Base-by-base conservation (phyloP, 2,888 invertebrate genomes). In the Drosophila robusta region DNA sequence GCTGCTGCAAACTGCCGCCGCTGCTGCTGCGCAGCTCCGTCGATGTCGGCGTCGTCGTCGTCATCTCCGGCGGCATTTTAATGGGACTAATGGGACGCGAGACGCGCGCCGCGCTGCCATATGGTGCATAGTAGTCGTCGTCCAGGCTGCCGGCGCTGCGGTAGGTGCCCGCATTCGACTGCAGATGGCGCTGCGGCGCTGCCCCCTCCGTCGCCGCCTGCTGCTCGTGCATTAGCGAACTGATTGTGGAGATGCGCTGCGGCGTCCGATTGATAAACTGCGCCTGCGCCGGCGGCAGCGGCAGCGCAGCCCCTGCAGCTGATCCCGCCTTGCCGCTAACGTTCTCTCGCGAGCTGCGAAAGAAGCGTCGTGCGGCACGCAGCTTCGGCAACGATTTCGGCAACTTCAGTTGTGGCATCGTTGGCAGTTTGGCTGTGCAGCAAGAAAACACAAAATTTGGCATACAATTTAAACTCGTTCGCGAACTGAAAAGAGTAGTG, bases 341-440 rank as follows among this genome's bases (percentile, higher is more conserved):
- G 70, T 86, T 81, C 47, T 89, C 87, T 6, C 86, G 80, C 7
- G 90, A 89, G 54, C 85, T 86, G 60, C 89, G 87, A 54, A 92
- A 92, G 18, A 92, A 90, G 58, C 91, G 89, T 36, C 71, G 71
- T 2, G 75, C 60, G 4, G 91, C 89, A 34, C 89, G 89, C 8
- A 92, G 65, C 71, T 92, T 91, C 16, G 90, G 87, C 64, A 92
- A 76, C 46, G 91, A 84, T 78, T 92, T 92, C n/a, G 91, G 91
- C 44, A 92, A 70, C 75, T 90, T 91, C 18, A 91, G 70, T 57
- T 89, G 91, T 8, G 91, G 88, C 75, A 91, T 42, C 45, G 87
- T 52, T 12, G 85, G 77, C 57, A 90, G 54, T 78, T 89, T 91
- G 47, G 89, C 91, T 91, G 64, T 18, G 39, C 24, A 39, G 12